phyloP scores from a whole-genome alignment of 2,888 invertebrate genomes.

The Quadriops clusia region DNA sequence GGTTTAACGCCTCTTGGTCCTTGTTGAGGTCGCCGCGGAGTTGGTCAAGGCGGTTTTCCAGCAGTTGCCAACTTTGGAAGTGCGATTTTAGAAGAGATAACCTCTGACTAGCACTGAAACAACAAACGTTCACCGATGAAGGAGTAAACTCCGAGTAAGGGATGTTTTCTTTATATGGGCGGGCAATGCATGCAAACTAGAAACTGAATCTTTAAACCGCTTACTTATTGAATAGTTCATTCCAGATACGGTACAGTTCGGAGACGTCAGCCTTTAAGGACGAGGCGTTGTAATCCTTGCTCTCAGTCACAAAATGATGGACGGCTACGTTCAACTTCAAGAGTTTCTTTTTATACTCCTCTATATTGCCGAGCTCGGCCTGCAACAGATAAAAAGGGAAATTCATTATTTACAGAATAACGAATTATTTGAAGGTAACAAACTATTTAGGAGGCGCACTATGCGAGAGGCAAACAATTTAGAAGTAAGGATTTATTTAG shows the following conservation, averaged over 20 bases:
- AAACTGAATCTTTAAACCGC: slow-evolving; percentile 17
- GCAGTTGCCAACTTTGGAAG: slow-evolving; percentile 61
- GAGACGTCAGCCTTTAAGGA: slow-evolving; percentile 54
- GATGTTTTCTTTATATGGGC: too few relatives aligned
- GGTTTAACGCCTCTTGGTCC: slow-evolving; percentile 50
- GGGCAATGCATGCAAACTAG: neutral
- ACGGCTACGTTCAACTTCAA: slow-evolving; percentile 47
- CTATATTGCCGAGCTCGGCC: slow-evolving; percentile 37
- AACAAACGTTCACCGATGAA: too few relatives aligned
- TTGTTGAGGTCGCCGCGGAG: slow-evolving; percentile 63
- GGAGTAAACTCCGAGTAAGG: too few relatives aligned
- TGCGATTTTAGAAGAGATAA: slow-evolving; percentile 60
- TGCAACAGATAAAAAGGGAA: slow-evolving; percentile 37
- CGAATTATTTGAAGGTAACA: neutral
- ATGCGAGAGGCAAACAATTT: too few relatives aligned
- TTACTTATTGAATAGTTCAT: slow-evolving; percentile 58
- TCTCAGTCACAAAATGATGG: slow-evolving; percentile 43
- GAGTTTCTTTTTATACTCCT: slow-evolving; percentile 45
- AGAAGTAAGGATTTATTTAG: too few relatives aligned
- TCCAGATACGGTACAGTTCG: slow-evolving; percentile 56
- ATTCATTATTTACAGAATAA: neutral
- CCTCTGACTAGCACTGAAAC: slow-evolving; percentile 63
- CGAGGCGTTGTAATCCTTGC: slow-evolving; percentile 33
- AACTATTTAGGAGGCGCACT: slow-evolving; percentile 2
- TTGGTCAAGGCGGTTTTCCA: slow-evolving; percentile 64